Evolutionary conservation across 2,888 invertebrate species (phyloP), one percentile per base, ranked within the genome.

Genomic region (Palloptera scutellata): DNA sequence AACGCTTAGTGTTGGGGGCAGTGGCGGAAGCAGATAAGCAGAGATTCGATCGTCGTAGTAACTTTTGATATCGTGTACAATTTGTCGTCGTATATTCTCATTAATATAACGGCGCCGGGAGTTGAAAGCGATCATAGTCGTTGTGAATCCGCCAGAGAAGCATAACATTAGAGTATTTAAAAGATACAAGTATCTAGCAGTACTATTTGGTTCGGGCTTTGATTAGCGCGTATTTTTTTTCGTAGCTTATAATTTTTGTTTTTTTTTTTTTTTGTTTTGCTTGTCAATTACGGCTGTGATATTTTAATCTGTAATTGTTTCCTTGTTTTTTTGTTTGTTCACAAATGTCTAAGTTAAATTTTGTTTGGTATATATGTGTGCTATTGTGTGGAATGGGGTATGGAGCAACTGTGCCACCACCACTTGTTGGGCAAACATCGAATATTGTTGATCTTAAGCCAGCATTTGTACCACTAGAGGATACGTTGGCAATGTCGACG

Each of bases 381-480:
- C 48, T 48, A 3, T 12, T 15, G 8, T 15, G 48, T 8, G 12
- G 12, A 48, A 48, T 48, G 53, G 55, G 61, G 10, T 71, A 63
- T 59, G 64, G 61, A 45, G 64, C 63, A 42, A 68, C 69, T 42
- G 73, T 75, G 1, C 72, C 73, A 9, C 53, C 69, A 1, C 71
- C 75, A 11, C 77, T 79, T 1, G 3, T 72, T 17, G 78, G 81
- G 48, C 76, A 75, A 43, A 78, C 80, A 0, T 72, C 77, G 4
- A 75, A 77, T 55, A 70, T 74, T 12, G 73, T 72, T 9, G 78
- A 76, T 58, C 43, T 54, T 43, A 58, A 81, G 41, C 79, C 81
- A 1, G 75, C 71, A 67, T 76, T 74, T 68, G 66, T 69, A 8
- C 64, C 73, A 1, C 30, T 73, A 5, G 63, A 71, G 8, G 45